phyloP scores from a whole-genome alignment of 2,888 invertebrate genomes.

The Thecocarcelia acutangulata region DNA sequence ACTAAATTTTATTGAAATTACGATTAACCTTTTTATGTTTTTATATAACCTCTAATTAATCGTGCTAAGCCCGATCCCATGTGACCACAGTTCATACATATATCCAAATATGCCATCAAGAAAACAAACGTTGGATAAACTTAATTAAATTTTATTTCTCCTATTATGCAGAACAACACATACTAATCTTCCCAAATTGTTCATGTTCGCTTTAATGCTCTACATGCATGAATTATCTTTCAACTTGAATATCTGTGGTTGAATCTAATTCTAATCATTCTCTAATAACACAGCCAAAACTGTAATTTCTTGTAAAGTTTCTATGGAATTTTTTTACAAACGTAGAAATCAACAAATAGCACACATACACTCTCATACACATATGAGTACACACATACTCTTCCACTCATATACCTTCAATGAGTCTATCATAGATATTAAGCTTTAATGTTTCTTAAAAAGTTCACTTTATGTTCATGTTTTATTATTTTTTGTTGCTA shows the following conservation, averaged over 20 bases:
- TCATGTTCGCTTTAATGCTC: conserved; percentile 5
- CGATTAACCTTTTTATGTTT: too few relatives aligned
- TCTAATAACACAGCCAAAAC: conserved; percentile 48
- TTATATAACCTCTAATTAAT: too few relatives aligned
- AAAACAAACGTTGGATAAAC: background rate
- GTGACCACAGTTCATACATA: too few relatives aligned
- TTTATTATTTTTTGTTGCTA: conserved; percentile 3
- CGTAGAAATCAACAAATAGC: background rate
- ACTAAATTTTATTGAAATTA: too few relatives aligned
- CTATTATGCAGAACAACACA: background rate
- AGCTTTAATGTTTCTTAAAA: conserved; percentile 47
- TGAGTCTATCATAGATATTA: background rate
- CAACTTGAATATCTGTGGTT: conserved; percentile 16
- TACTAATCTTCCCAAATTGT: background rate
- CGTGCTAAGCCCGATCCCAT: too few relatives aligned
- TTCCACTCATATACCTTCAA: background rate
- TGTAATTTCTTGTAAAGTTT: conserved; percentile 30
- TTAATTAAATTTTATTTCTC: background rate
- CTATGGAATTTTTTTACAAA: conserved; percentile 1
- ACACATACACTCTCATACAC: background rate
- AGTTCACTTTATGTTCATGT: conserved; percentile 29
- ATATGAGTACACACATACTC: background rate
- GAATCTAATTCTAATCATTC: conserved; percentile 37
- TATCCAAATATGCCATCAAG: background rate
- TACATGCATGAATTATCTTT: conserved; percentile 1